Evolutionary conservation across 2,797 vertebrate species (phyloP), one percentile per base, ranked within the genome.

Genomic region (Malurus splendens): DNA sequence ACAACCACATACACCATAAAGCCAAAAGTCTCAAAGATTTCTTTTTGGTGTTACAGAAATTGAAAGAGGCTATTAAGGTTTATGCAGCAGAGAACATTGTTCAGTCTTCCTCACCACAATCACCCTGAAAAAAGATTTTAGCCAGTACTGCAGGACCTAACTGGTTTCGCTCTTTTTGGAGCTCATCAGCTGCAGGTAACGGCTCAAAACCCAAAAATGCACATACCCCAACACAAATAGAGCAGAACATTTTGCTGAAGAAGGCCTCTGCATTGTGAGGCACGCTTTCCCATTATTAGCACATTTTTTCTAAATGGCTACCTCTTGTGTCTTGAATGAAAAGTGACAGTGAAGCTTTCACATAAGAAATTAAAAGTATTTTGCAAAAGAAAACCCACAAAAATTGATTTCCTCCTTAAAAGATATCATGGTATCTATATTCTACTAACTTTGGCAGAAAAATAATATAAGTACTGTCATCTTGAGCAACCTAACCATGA

Each of bases 141-240:
- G 96, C 95, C 96, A 95, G 95, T 97, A 97, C 96, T 97, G 96
- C 97, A 97, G 97, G 97, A 97, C 96, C 97, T 95, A 90, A 89
- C 78, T 93, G 96, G 96, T 97, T 97, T 97, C 95, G 96, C 96
- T 97, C 96, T 97, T 97, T 94, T 97, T 97, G 96, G 97, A 97
- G 97, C 96, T 97, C 96, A 97, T 97, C 97, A 97, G 97, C 97
- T 97, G 96, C 97, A 97, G 97, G 97, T 96, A 97, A 97, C 94
- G 94, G 96, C 96, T 93, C 84, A 93, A 80, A 60, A 52, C 7
- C 4, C 36, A 56, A 89, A 82, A 89, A 45, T 10, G 18, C 18
- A 41, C 0, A 2, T n/a, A 54, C 16, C 25, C 11, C 47, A 32
- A 79, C 41, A 72, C 32, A 78, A 60, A 73, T 1, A 66, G 24